A percentile compares a stretch with the other conserved stretches of the same genome.
These are phyloP conservation scores for Gracilinanus agilis DNA, from an alignment of 2,113 vertebrate species.

Conservation along the genomic window DNA sequence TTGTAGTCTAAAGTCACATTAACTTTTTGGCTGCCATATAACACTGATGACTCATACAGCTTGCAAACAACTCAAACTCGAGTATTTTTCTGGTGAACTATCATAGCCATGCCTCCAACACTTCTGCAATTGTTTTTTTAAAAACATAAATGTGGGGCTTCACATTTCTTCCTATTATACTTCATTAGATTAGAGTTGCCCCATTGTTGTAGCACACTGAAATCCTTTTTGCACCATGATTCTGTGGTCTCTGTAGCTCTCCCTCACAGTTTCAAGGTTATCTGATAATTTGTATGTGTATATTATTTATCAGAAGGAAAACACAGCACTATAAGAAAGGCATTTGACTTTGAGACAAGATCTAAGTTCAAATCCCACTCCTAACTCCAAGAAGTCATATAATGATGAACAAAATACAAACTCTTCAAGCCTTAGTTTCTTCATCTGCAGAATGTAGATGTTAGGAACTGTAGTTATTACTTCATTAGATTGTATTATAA, in stretches of 20 bases:
- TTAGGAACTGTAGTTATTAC: not conserved
- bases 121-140: not conserved
- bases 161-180: not conserved
- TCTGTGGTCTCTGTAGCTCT: not conserved
- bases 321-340: not conserved
- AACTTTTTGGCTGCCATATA: not conserved
- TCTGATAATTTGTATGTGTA: not conserved
- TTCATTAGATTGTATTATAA: not conserved
- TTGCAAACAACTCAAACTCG: not conserved
- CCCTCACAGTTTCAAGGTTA: not conserved
- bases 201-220: not conserved
- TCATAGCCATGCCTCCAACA: not conserved
- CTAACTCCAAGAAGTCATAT: not conserved
- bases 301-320: not conserved
- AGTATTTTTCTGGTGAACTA: not conserved
- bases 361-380: not conserved
- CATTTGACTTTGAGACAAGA: not conserved
- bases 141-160: not conserved
- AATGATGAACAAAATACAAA: not conserved
- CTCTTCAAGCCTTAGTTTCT: not conserved
- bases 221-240: not conserved
- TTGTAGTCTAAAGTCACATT: not conserved
- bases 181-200: not conserved
- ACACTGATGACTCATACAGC: not conserved
- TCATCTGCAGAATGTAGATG: not conserved